phyloP scores from a whole-genome alignment of 1,140 invertebrate genomes.

The Drosophila pseudoananassae region DNA sequence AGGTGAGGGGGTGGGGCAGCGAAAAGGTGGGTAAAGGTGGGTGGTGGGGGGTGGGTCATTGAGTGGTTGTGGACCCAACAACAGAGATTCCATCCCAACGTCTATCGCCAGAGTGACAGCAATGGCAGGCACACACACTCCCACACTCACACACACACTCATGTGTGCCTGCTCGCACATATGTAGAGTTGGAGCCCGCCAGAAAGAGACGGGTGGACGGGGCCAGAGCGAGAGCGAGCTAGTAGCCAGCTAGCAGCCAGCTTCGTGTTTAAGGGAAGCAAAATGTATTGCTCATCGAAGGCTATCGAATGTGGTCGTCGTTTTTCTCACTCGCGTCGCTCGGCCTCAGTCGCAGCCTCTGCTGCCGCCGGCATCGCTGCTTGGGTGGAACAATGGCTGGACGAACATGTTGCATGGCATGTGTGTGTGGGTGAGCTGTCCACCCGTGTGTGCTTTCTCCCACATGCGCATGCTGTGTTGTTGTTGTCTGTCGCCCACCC shows the following conservation, averaged over 20 bases:
- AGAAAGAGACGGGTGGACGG: slow-evolving; percentile 4
- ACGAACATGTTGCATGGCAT: slow-evolving; percentile 74
- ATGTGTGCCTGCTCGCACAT: slow-evolving; percentile 56
- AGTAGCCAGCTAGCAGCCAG: slow-evolving; percentile 20
- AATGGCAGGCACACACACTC: slow-evolving; percentile 32
- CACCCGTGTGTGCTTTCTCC: slow-evolving; percentile 54
- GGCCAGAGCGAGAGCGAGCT: slow-evolving; percentile 17
- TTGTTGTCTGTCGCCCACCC: slow-evolving; percentile 9
- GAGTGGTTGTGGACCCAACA: slow-evolving; percentile 67
- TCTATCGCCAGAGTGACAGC: slow-evolving; percentile 57
- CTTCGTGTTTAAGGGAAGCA: slow-evolving; percentile 76
- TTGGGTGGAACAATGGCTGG: slow-evolving; percentile 64
- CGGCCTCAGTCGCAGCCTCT: slow-evolving; percentile 13
- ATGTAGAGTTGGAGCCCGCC: slow-evolving; percentile 8
- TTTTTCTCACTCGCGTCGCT: slow-evolving; percentile 21
- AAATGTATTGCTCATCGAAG: slow-evolving; percentile 82
- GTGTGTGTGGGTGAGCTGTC: slow-evolving; percentile 35
- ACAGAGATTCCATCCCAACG: slow-evolving; percentile 50
- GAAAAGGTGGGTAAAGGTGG: neutral
- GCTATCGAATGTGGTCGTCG: slow-evolving; percentile 79
- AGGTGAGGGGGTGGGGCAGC: neutral
- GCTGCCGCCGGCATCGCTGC: neutral
- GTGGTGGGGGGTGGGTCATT: slow-evolving; percentile 61
- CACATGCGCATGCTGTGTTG: slow-evolving; percentile 44
- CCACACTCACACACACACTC: slow-evolving; percentile 19